Conservation (phyloP, 2,888 invertebrate genomes). For the Mystacides longicornis region DNA sequence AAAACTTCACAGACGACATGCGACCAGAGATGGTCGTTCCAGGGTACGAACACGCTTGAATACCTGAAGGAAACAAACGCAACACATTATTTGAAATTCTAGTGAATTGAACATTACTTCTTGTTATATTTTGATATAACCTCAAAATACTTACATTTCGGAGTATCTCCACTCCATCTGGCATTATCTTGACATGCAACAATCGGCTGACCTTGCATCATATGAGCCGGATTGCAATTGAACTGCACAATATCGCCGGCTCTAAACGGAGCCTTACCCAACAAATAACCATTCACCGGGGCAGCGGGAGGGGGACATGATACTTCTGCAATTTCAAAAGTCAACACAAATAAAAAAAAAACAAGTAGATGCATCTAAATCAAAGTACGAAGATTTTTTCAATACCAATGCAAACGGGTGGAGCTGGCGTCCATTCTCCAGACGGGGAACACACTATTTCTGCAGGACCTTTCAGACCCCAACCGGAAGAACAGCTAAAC, state of each 20-base stretch:
- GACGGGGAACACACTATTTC: slow-evolving; percentile 70
- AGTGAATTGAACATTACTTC: neutral
- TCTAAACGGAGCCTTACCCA: slow-evolving; percentile 69
- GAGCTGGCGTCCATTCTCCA: slow-evolving; percentile 73
- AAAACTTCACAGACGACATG: slow-evolving; percentile 82
- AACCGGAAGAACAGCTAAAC: slow-evolving; percentile 72
- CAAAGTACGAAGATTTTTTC: slow-evolving; percentile 17
- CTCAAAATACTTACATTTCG: slow-evolving; percentile 63
- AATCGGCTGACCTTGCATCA: slow-evolving; percentile 86
- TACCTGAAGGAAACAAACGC: slow-evolving; percentile 40
- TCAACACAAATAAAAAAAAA: too few relatives aligned
- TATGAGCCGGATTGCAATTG: slow-evolving; percentile 80
- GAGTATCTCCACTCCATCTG: slow-evolving; percentile 74
- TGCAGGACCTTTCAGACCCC: slow-evolving; percentile 64
- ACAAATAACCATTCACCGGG: slow-evolving; percentile 71
- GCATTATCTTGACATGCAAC: slow-evolving; percentile 84
- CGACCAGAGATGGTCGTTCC: slow-evolving; percentile 80
- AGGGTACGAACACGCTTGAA: slow-evolving; percentile 79
- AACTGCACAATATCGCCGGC: slow-evolving; percentile 82
- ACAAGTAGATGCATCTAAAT: too few relatives aligned
- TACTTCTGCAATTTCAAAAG: slow-evolving; percentile 63
- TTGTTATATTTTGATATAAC: neutral
- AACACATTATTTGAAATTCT: neutral
- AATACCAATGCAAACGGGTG: slow-evolving; percentile 67
- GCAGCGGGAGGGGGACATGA: slow-evolving; percentile 68